A percentile compares a stretch with the other conserved stretches of the same genome.
Conservation (phyloP, 2,888 invertebrate species). For the Agrotis ipsilon region DNA sequence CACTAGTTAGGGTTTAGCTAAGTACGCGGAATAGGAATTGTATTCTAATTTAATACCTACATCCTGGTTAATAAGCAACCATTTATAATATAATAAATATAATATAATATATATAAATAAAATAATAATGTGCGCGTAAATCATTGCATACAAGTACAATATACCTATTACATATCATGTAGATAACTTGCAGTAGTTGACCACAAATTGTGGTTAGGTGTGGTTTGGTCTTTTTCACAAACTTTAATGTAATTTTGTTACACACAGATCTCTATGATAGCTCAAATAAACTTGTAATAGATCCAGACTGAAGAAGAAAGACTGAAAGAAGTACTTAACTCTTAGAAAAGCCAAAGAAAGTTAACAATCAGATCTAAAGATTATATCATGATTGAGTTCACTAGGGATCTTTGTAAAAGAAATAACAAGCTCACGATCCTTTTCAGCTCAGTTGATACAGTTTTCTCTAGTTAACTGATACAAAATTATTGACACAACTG, state of each 20-base stretch:
- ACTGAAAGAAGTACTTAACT: background rate
- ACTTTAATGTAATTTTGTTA: background rate
- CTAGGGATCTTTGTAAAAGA: background rate
- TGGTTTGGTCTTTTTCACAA: background rate
- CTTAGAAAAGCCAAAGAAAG: background rate
- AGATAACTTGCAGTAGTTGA: constrained; percentile 15
- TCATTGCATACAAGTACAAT: background rate
- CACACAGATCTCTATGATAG: background rate
- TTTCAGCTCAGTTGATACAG: constrained; percentile 6
- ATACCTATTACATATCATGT: background rate
- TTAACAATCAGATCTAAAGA: constrained; percentile 3
- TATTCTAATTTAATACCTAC: constrained; percentile 8
- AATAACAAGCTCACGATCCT: constrained; percentile 5
- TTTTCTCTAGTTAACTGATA: constrained; percentile 5
- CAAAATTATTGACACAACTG: constrained; percentile 13
- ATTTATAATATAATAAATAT: background rate
- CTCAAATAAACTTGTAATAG: background rate
- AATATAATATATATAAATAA: too few relatives aligned
- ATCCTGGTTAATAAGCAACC: background rate
- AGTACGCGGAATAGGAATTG: background rate
- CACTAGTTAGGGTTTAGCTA: background rate
- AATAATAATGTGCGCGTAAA: background rate
- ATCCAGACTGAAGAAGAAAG: background rate
- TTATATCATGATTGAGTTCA: background rate
- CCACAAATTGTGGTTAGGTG: constrained; percentile 7